Conservation (phyloP, 2,888 invertebrate species). For the Dryocosmus kuriphilus region DNA sequence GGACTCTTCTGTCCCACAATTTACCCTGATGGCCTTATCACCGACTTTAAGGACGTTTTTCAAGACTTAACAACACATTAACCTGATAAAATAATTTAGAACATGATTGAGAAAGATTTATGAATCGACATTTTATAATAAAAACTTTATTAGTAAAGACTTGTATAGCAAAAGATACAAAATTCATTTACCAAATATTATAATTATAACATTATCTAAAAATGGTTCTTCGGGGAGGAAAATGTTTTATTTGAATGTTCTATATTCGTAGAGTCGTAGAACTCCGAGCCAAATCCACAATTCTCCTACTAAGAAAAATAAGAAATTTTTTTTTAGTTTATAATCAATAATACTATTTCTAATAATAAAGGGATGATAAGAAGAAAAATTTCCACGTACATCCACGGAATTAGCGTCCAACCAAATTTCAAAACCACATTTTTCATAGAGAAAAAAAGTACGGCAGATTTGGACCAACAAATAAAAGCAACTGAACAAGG, state of each 20-base stretch:
- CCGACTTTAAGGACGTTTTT: not conserved
- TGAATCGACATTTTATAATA: not conserved
- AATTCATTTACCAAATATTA: not conserved
- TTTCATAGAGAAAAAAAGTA: no score
- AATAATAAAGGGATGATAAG: no score
- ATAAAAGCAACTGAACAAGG: no score
- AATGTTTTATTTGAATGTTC: slow-evolving; percentile 57
- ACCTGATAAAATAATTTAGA: not conserved
- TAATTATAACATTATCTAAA: not conserved
- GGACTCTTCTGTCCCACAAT: slow-evolving; percentile 47
- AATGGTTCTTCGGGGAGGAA: not conserved
- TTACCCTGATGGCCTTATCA: not conserved
- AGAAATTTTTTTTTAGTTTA: slow-evolving; percentile 10
- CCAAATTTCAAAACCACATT: no score
- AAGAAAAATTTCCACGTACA: no score
- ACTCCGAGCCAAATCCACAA: slow-evolving; percentile 68
- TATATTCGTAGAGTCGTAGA: slow-evolving; percentile 64
- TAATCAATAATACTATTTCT: no score
- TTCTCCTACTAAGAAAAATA: slow-evolving; percentile 60
- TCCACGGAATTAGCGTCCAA: no score
- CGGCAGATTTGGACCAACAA: no score
- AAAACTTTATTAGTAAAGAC: slow-evolving; percentile 1
- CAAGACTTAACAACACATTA: not conserved
- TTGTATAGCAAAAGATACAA: not conserved
- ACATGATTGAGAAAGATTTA: not conserved